A percentile compares a stretch with the other conserved stretches of the same genome.
phyloP scores from a whole-genome alignment of 2,113 vertebrate species.

The Taxidea taxus region DNA sequence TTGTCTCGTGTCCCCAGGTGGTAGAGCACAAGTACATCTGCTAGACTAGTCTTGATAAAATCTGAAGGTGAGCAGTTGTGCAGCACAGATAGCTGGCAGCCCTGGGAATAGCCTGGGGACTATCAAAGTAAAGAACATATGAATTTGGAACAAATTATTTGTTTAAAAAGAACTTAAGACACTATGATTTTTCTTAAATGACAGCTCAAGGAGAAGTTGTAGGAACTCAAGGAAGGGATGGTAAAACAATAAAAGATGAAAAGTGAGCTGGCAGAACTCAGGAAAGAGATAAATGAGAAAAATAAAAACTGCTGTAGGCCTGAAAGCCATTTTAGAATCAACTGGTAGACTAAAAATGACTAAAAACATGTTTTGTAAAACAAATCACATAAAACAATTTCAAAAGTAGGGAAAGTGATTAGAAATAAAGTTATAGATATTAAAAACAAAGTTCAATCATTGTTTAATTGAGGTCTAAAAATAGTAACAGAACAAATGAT shows the following conservation, averaged over 20 bases:
- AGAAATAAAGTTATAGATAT: neutral
- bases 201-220: neutral
- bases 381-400: neutral
- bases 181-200: neutral
- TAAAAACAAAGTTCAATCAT: neutral
- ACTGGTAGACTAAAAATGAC: neutral
- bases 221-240: neutral
- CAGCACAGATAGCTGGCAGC: neutral
- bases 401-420: neutral
- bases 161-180: neutral
- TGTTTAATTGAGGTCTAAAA: neutral
- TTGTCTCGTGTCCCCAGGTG: neutral
- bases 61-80: neutral
- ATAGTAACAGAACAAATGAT: neutral
- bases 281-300: neutral
- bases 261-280: neutral
- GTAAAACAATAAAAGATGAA: neutral
- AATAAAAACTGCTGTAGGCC: neutral
- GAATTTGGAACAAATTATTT: neutral
- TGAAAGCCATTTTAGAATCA: neutral
- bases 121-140: neutral
- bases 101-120: neutral
- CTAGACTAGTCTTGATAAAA: neutral
- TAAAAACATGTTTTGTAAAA: neutral
- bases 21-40: neutral